A percentile compares a stretch with the other conserved stretches of the same genome.
These are phyloP conservation scores for Mallotus villosus DNA, from an alignment of 2,797 vertebrate genomes.

Conservation along the genomic window DNA sequence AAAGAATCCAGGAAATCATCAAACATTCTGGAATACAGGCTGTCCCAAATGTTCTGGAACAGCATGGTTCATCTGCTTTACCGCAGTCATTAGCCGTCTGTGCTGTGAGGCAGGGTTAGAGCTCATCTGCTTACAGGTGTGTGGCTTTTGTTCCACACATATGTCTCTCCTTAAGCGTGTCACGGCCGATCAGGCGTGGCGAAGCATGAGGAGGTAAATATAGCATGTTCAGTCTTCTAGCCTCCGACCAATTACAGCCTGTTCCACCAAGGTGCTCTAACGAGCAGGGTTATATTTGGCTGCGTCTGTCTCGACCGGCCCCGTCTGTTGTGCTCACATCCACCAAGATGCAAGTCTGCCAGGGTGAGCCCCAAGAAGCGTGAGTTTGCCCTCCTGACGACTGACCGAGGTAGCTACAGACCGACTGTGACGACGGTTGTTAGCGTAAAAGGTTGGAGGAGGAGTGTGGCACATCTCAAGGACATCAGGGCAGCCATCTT, in stretches of 20 bases:
- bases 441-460: too few relatives aligned
- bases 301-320: not conserved
- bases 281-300: conserved; percentile 16
- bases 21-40: not conserved
- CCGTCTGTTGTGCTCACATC: not conserved
- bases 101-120: too few relatives aligned
- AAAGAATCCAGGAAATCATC: too few relatives aligned
- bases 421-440: too few relatives aligned
- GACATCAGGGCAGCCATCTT: conserved; percentile 1
- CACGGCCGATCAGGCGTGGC: conserved; percentile 36
- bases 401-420: too few relatives aligned
- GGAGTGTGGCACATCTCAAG: not conserved
- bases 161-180: conserved; percentile 39
- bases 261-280: conserved; percentile 25
- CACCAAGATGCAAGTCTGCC: too few relatives aligned
- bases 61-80: too few relatives aligned
- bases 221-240: conserved; percentile 22
- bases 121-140: conserved; percentile 1
- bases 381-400: too few relatives aligned
- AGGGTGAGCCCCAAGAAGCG: too few relatives aligned
- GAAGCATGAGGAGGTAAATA: conserved; percentile 35
- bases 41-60: not conserved
- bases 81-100: too few relatives aligned
- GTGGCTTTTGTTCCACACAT: conserved; percentile 30
- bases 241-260: conserved; percentile 16